Evolutionary conservation across 2,797 vertebrate genomes (phyloP), one percentile per base, ranked within the genome.

Genomic region (Chromobotia macracanthus): DNA sequence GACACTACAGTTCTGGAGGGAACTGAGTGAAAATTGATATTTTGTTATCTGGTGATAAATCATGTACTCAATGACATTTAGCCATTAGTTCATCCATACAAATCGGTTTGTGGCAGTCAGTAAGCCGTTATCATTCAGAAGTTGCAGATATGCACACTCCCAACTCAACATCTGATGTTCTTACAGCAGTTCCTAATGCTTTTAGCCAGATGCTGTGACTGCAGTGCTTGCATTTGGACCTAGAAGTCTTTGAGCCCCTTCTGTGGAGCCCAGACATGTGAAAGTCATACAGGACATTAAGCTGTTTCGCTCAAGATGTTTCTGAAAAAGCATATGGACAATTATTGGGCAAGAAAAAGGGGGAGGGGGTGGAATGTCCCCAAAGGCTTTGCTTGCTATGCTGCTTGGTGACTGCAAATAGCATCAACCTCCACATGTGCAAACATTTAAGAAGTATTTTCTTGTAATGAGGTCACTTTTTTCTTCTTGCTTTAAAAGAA

Each of bases 381-480:
- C 80, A 71, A 83, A 87, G 86, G 80, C 80, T 81, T 82, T 80
- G 82, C 78, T 77, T 72, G 76, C 76, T 71, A 51, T 78, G 81
- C 72, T 61, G 79, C 80, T 82, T 63, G 15, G 83, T 76, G 84
- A 88, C 88, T 86, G 85, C 84, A 80, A 89, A 89, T 85, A 87
- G 82, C 83, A 86, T 89, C 84, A 85, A 83, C 80, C 81, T 84
- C 75, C 85, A 86, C 87, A 89, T 87, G 84, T 89, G 87, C 86
- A 86, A 89, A 87, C 88, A 89, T 85, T 89, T 89, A 87, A 81
- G 68, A 71, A 19, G 75, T 84, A 83, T 82, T 87, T 86, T 87
- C 83, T 82, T 69, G 68, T 88, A 88, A 88, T 85, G 83, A 84
- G 85, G 69, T 84, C 82, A 84, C 73, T 78, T 81, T 81, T 31